Conservation (phyloP, 2,888 invertebrate genomes). For the Aplocera efformata region DNA sequence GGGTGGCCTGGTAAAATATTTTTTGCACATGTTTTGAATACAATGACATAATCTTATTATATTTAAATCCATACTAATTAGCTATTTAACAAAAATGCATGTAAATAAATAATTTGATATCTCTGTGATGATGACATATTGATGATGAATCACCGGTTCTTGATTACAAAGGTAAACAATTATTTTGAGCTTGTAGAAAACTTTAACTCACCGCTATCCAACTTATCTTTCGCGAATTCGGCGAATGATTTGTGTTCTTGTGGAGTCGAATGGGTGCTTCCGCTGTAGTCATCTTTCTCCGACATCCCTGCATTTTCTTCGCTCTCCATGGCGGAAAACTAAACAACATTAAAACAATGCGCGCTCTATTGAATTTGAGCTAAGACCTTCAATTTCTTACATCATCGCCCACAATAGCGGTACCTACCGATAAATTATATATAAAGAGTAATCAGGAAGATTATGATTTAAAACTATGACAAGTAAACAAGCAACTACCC, state of each 20-base stretch:
- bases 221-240: slow-evolving; percentile 73
- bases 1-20: too few relatives aligned
- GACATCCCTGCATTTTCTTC: slow-evolving; percentile 55
- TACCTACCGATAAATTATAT: not conserved
- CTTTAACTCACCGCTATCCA: slow-evolving; percentile 64
- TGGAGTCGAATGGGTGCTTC: slow-evolving; percentile 69
- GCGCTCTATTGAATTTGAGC: slow-evolving; percentile 42
- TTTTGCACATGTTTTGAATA: too few relatives aligned
- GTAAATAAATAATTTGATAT: too few relatives aligned
- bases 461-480: not conserved
- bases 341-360: slow-evolving; percentile 46
- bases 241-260: slow-evolving; percentile 73
- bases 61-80: too few relatives aligned
- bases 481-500: not conserved
- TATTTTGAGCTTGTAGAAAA: not conserved
- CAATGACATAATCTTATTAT: too few relatives aligned
- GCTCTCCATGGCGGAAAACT: slow-evolving; percentile 54
- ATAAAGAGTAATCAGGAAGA: not conserved
- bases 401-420: slow-evolving; percentile 68
- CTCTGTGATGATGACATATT: too few relatives aligned
- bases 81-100: too few relatives aligned
- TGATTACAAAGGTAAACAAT: not conserved
- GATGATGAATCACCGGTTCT: too few relatives aligned
- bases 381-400: slow-evolving; percentile 69
- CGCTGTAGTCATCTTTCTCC: slow-evolving; percentile 66